These are phyloP conservation scores for Apeira syringaria DNA, from an alignment of 2,888 invertebrate species.

Conservation along the genomic window DNA sequence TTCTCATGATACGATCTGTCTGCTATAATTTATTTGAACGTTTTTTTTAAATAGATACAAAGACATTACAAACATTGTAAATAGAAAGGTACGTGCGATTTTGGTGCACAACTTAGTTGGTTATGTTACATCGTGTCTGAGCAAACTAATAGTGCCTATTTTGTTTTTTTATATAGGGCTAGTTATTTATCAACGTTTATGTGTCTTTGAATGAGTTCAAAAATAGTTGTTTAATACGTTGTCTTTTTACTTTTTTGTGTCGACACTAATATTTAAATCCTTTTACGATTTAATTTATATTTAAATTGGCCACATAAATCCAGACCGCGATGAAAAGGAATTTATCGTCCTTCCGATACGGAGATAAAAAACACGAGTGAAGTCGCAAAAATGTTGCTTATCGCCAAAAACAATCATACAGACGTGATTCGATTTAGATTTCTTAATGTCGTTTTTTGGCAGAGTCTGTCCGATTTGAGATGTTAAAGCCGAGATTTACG, in stretches of 20 bases:
- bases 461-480: conserved; percentile 46
- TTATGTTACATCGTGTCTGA: too few species aligned
- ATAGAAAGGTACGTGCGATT: too few species aligned
- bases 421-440: conserved; percentile 75
- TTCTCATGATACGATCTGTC: too few species aligned
- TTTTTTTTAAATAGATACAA: too few species aligned
- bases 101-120: too few species aligned
- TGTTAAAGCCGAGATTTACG: conserved; percentile 52
- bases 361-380: conserved; percentile 30
- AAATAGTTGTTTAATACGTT: too few species aligned
- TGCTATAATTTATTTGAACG: too few species aligned
- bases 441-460: conserved; percentile 56
- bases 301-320: conserved; percentile 33
- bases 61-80: too few species aligned
- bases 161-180: too few species aligned
- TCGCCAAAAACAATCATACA: conserved; percentile 59
- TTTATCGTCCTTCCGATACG: conserved; percentile 27
- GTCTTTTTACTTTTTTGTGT: conserved; percentile 19
- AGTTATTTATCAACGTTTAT: too few species aligned
- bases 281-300: conserved; percentile 34
- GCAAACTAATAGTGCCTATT: too few species aligned
- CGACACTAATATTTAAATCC: conserved; percentile 22
- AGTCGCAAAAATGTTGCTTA: conserved; percentile 49
- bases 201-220: too few species aligned
- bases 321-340: conserved; percentile 26